These are phyloP conservation scores for Misgurnus anguillicaudatus DNA, from an alignment of 2,113 vertebrate genomes.

Conservation along the genomic window DNA sequence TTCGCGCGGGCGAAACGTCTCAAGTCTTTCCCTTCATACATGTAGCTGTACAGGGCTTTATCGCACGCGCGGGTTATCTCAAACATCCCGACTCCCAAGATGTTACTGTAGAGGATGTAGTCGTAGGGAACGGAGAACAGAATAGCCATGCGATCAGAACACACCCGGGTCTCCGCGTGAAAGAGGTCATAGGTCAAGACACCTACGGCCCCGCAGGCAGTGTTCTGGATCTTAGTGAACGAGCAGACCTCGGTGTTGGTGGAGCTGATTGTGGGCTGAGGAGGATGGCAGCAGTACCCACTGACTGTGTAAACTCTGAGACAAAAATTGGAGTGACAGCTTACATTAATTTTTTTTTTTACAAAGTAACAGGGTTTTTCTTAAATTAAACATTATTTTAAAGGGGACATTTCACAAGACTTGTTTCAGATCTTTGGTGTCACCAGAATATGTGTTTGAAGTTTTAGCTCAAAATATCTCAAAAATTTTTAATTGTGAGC, in stretches of 20 bases:
- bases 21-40: constrained; percentile 62
- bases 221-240: constrained; percentile 70
- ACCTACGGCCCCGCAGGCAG: too few relatives aligned
- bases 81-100: constrained; percentile 62
- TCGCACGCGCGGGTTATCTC: constrained; percentile 1
- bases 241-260: constrained; percentile 65
- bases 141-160: constrained; percentile 4
- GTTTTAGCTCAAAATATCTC: too few relatives aligned
- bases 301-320: constrained; percentile 66
- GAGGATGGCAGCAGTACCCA: constrained; percentile 66
- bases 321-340: neutral
- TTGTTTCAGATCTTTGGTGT: too few relatives aligned
- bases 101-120: constrained; percentile 67
- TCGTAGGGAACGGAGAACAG: constrained; percentile 69
- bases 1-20: constrained; percentile 40
- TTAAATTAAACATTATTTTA: too few relatives aligned
- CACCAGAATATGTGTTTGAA: too few relatives aligned
- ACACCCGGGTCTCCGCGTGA: too few relatives aligned
- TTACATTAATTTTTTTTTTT: too few relatives aligned
- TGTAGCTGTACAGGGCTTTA: constrained; percentile 53
- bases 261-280: constrained; percentile 65
- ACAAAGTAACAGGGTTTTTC: too few relatives aligned
- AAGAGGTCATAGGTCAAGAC: too few relatives aligned
- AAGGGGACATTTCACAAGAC: too few relatives aligned
- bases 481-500: too few relatives aligned